phyloP scores from a whole-genome alignment of 2,888 invertebrate genomes.

The Cybosia mesomella region DNA sequence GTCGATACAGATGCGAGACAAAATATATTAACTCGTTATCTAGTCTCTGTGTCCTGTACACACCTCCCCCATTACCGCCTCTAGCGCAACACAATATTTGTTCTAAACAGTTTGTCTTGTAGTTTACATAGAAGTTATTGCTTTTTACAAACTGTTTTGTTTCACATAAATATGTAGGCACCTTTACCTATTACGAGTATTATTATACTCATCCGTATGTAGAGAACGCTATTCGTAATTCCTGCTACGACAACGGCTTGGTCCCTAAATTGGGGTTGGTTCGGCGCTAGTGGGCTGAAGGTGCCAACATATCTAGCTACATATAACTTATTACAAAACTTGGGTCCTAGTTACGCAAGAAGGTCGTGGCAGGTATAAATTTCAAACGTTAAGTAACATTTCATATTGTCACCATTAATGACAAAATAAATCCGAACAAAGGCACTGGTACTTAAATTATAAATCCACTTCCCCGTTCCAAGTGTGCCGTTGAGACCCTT shows the following conservation, averaged over 20 bases:
- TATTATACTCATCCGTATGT: not conserved
- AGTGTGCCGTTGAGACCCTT: conserved; percentile 11
- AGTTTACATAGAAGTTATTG: too few relatives aligned
- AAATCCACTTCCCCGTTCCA: conserved; percentile 5
- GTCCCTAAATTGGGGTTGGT: conserved; percentile 38
- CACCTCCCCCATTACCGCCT: too few relatives aligned
- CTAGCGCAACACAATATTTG: too few relatives aligned
- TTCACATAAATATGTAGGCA: not conserved
- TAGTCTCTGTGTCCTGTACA: too few relatives aligned
- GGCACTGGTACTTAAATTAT: conserved; percentile 7
- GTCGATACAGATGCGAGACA: too few relatives aligned
- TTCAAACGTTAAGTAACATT: conserved; percentile 5
- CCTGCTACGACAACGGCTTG: conserved; percentile 17
- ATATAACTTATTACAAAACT: conserved; percentile 21
- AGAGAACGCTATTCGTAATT: conserved; percentile 33
- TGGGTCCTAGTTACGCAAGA: conserved; percentile 2
- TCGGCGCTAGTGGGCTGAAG: conserved; percentile 14
- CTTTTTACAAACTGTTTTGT: not conserved
- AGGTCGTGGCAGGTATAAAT: not conserved
- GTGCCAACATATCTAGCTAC: conserved; percentile 15
- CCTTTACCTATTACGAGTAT: not conserved
- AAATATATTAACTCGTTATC: too few relatives aligned
- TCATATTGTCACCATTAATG: conserved; percentile 6
- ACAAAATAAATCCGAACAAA: conserved; percentile 8
- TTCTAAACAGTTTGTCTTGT: too few relatives aligned